Evolutionary conservation across 2,113 vertebrate genomes (phyloP).

Genomic region (Cynoglossus semilaevis): DNA sequence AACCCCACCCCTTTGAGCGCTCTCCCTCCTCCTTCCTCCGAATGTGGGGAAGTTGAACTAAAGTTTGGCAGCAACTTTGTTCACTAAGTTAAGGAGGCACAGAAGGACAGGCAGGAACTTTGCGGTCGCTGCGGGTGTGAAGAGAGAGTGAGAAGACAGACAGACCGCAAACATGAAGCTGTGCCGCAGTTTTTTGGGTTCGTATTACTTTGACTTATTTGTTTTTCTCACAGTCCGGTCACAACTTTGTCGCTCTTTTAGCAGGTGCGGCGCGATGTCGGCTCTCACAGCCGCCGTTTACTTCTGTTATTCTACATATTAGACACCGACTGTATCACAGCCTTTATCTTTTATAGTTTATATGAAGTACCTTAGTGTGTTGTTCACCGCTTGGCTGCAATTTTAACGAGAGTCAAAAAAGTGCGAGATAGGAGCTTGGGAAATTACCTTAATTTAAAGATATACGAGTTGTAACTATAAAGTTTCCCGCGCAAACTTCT

Average conservation of each 20-base stretch:
- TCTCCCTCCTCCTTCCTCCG: conserved; percentile 13
- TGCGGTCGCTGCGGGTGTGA: conserved; percentile 45
- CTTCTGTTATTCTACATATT: no score
- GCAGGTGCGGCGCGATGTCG: conserved; percentile 12
- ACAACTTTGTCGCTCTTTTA: conserved; percentile 5
- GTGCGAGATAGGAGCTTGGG: no score
- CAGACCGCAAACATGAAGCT: conserved; percentile 83
- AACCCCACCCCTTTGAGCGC: conserved; percentile 29
- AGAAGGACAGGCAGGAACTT: conserved; percentile 31
- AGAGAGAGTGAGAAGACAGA: conserved; percentile 8
- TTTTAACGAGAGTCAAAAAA: no score
- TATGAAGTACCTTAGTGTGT: no score
- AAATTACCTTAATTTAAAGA: no score
- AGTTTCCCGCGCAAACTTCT: no score
- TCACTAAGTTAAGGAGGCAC: conserved; percentile 31
- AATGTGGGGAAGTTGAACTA: conserved; percentile 79
- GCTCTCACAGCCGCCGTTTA: no score
- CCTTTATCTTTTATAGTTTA: neutral
- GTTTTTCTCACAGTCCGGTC: no score
- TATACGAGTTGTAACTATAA: conserved; percentile 1
- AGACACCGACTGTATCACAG: no score
- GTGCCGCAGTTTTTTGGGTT: conserved; percentile 91
- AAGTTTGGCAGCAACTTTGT: conserved; percentile 80
- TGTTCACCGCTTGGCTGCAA: no score
- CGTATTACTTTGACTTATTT: conserved; percentile 62